Conservation (phyloP, 1,140 invertebrate species). For the Drosophila kikkawai region DNA sequence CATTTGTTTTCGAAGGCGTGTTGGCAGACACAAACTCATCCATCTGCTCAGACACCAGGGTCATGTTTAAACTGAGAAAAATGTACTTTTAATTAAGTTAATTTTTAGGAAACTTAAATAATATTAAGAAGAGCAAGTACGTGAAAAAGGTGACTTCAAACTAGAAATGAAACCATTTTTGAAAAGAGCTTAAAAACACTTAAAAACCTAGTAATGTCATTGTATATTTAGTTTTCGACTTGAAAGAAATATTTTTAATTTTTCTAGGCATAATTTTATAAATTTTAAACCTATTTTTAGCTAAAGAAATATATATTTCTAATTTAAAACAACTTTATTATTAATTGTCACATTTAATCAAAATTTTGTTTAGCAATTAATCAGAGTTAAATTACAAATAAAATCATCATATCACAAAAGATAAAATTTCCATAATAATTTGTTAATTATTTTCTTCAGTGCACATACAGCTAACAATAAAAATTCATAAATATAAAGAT, state of each 20-base stretch:
- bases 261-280: not conserved
- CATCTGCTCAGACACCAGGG: constrained; percentile 47
- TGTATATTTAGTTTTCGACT: not conserved
- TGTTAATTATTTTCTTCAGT: not conserved
- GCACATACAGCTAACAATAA: not conserved
- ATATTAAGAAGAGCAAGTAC: not conserved
- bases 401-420: too few species aligned
- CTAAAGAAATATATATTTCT: not conserved
- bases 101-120: not conserved
- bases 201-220: too few species aligned
- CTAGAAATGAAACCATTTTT: too few species aligned
- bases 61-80: constrained; percentile 33
- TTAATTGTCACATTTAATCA: not conserved
- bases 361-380: too few species aligned
- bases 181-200: too few species aligned
- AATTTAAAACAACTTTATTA: rapidly evolving
- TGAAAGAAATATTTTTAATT: not conserved
- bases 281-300: too few species aligned
- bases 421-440: not conserved
- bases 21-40: constrained; percentile 40
- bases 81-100: not conserved
- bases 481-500: too few species aligned
- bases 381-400: not conserved
- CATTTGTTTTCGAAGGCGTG: constrained; percentile 55
- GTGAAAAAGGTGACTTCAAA: too few species aligned